Base-by-base conservation (phyloP, 1,140 invertebrate genomes). In the Hyphantria cunea region DNA sequence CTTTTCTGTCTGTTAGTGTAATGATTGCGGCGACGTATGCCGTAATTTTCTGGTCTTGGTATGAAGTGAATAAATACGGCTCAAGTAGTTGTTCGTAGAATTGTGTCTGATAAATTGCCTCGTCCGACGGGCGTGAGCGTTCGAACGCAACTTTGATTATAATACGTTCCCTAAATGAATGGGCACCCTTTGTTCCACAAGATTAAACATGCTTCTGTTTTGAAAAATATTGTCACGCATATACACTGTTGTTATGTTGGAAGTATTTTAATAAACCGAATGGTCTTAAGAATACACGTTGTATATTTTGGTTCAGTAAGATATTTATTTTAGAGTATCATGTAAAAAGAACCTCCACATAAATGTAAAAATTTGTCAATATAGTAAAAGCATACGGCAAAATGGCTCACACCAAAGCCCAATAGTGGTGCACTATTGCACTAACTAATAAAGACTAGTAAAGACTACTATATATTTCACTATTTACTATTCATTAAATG, bases 101-200 rank as follows among this genome's bases (percentile, higher is more conserved):
- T 44, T 66, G 70, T 54, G 52, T 39, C 41, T 69, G 69, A 72
- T 74, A 79, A 76, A 79, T 79, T 79, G 72, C 50, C 59, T 53
- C 74, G 74, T 74, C 65, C 76, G 68, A 60, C 61, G 49, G 15
- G 34, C n/a, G 41, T 39, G 45, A 47, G 31, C 58, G 33, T 39
- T 39, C 49, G 11, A 25, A 42, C 58, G 48, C 58, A 48, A 44
- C 55, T 58, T 48, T 39, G 45, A 58, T n/a, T n/a, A n/a, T 58
- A 49, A 15, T 49, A 49, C 55, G 34, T 58, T 48, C 55, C 6
- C 45, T 58, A 58, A 10, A 49, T 58, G 14, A 42, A 44, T 58
- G 44, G 13, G 55, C 17, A 14, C 7, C 6, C 39, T 49, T 39
- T 41, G 14, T 39, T 39, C n/a, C 2, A 7, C 33, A n/a, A 48